Base-by-base conservation (phyloP, 2,797 vertebrate genomes). In the Mergus octosetaceus region DNA sequence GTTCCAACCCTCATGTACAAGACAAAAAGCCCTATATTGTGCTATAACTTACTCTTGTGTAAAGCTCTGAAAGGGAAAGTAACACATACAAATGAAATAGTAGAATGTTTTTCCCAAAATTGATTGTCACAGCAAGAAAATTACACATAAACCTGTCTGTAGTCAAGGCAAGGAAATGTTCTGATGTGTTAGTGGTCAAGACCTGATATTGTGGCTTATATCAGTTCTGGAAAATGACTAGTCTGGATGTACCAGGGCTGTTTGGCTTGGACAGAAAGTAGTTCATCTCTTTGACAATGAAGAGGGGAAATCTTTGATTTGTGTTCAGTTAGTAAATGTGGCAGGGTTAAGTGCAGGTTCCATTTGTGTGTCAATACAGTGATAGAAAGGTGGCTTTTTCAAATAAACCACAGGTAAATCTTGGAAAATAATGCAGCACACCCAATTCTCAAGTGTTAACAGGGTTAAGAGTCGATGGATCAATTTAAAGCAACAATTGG, bases 371-470 rank as follows among this genome's bases (percentile, higher is more conserved):
- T 93, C 92, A 93, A 41, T 95, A 80, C 49, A 89, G 24, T 92
- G 81, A 95, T 80, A 94, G 87, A 91, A 85, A 93, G 85, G 87
- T 92, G 93, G 90, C 79, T 89, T 96, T 85, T 91, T 69, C 45
- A 89, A 94, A 80, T 74, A 93, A 93, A 92, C 94, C 94, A 69
- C 92, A 92, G 85, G 54, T 93, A 89, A 80, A 92, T 93, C 89
- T 94, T 90, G 60, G 87, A 92, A 95, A 93, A 93, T 77, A 87
- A 78, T 75, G 45, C 72, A 85, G 17, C 30, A 36, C 32, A 51
- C 11, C n/a, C 7, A 71, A 11, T 87, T 20, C 34, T 87, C 57
- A 60, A 68, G 71, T 82, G 36, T 64, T 82, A 85, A 74, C 70
- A 75, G 72, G 25, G 61, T 95, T 95, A 95, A 87, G 87, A 80